phyloP scores from a whole-genome alignment of 2,888 invertebrate species.

The Neoitamus cyanurus region DNA sequence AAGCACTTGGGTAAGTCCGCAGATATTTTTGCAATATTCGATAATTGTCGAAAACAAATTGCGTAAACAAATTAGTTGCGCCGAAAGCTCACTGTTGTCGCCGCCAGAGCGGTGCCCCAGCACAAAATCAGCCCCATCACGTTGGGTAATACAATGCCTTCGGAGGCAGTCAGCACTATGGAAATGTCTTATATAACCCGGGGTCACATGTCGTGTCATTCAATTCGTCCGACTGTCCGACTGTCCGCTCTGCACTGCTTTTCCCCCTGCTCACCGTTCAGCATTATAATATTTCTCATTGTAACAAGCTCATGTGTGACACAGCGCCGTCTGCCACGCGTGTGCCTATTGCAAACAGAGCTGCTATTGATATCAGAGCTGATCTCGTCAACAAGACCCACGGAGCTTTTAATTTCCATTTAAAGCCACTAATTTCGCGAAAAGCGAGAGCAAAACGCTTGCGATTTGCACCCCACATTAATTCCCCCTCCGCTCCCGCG shows the following conservation, averaged over 20 bases:
- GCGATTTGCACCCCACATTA: background rate
- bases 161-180: background rate
- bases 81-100: background rate
- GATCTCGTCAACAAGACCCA: background rate
- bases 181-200: conserved; percentile 26
- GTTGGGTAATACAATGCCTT: conserved; percentile 19
- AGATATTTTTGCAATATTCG: background rate
- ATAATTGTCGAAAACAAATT: background rate
- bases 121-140: background rate
- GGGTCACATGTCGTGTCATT: conserved; percentile 42
- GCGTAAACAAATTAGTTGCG: background rate
- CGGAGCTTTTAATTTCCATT: conserved; percentile 26
- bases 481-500: background rate
- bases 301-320: background rate
- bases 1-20: conserved; percentile 12
- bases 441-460: conserved; percentile 35
- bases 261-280: background rate
- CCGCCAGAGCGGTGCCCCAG: background rate
- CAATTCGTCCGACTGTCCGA: background rate
- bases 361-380: background rate
- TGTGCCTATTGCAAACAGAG: background rate
- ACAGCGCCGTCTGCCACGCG: background rate
- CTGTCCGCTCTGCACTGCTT: background rate
- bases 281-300: conserved; percentile 5
- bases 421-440: background rate